Percentiles rank a stretch among this genome's conserved stretches.
Conservation (phyloP, 2,888 invertebrate genomes). For the Parapristionchus giblindavisi region DNA sequence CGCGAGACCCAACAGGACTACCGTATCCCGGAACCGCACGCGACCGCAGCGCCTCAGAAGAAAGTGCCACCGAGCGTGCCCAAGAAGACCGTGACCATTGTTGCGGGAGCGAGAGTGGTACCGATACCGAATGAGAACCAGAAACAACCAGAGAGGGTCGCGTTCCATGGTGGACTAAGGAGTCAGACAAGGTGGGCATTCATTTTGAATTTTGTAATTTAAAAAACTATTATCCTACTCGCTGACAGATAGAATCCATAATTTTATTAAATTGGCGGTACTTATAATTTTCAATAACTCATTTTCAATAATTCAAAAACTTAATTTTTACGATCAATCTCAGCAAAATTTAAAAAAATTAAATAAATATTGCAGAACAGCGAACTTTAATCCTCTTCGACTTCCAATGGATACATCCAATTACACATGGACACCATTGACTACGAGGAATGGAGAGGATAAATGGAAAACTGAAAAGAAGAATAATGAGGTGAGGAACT, state of each 20-base stretch:
- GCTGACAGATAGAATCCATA: no score
- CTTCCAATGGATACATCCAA: conserved; percentile 35
- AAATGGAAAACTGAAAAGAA: neutral
- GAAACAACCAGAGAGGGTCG: neutral
- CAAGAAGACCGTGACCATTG: conserved; percentile 38
- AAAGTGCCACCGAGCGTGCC: conserved; percentile 35
- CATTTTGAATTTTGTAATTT: no score
- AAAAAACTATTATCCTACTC: no score
- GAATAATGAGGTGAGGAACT: neutral
- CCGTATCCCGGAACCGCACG: no score
- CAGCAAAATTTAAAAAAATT: no score
- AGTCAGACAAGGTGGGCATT: conserved; percentile 31
- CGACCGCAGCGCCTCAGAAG: no score
- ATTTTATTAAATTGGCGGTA: no score
- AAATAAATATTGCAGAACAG: neutral
- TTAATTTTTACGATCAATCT: no score
- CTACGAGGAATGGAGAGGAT: conserved; percentile 8
- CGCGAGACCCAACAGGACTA: no score
- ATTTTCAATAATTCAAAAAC: no score
- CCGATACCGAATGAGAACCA: neutral
- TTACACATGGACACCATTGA: conserved; percentile 24
- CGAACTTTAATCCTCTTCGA: conserved; percentile 32
- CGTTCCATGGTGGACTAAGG: conserved; percentile 33
- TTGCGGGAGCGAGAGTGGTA: conserved; percentile 4
- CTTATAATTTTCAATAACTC: no score